A percentile compares a stretch with the other conserved stretches of the same genome.
Conservation (phyloP, 2,888 invertebrate genomes). For the Dascillus cervinus region DNA sequence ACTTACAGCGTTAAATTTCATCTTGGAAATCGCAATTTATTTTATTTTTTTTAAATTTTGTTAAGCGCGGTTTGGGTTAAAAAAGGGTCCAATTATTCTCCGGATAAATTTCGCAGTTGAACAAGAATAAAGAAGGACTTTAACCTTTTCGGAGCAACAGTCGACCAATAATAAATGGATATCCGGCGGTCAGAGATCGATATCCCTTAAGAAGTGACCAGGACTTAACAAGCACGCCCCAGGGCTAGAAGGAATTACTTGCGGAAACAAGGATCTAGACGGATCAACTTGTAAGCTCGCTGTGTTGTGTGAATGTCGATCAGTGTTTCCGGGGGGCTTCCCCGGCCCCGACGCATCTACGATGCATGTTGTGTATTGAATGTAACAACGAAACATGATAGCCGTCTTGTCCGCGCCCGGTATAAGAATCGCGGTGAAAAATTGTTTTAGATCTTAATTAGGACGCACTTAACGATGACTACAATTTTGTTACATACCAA, state of each 20-base stretch:
- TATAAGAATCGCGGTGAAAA: no score
- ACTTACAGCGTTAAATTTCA: no score
- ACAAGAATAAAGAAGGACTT: no score
- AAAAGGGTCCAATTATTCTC: no score
- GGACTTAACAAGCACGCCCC: constrained; percentile 30
- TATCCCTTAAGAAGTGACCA: constrained; percentile 32
- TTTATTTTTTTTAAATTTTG: no score
- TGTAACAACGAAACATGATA: constrained; percentile 11
- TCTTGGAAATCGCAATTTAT: no score
- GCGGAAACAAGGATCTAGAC: constrained; percentile 36
- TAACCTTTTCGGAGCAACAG: constrained; percentile 12
- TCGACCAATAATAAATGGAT: constrained; percentile 16
- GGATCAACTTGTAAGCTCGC: constrained; percentile 36
- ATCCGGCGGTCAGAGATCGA: constrained; percentile 27
- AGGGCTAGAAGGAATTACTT: constrained; percentile 34
- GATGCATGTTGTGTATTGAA: constrained; percentile 20
- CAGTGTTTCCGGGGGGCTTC: constrained; percentile 24
- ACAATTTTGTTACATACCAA: no score
- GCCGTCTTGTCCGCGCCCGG: no score
- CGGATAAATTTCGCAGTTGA: no score
- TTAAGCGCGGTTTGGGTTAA: no score
- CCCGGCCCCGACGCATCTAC: constrained; percentile 16
- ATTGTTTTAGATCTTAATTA: no score
- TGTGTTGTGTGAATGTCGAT: constrained; percentile 36
- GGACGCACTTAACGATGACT: no score